Base-by-base conservation (phyloP, 2,113 vertebrate species). In the Alces alces region DNA sequence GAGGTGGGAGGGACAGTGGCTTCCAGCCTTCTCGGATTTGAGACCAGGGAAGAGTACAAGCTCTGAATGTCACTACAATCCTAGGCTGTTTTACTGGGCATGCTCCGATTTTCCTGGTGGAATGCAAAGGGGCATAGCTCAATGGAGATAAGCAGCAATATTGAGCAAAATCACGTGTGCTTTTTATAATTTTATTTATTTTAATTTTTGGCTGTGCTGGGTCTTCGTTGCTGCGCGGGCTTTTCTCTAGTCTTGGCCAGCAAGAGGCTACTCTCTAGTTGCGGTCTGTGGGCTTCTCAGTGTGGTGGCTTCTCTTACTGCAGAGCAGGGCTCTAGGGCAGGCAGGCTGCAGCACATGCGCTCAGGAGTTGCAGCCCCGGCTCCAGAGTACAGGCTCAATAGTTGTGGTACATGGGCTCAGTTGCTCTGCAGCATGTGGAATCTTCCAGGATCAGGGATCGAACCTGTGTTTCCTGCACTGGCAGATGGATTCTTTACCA, bases 71-170 rank as follows among this genome's bases (percentile, higher is more conserved):
- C 50, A 45, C 11, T 4, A 19, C 3, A 28, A 3, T 39, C n/a
- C 19, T 13, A 39, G 13, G 61, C 47, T 1, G 0, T 19, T 52
- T 55, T 27, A 45, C 2, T 5, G 10, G 47, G 28, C 25, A 7
- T 23, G 33, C 57, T 21, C 36, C 11, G 47, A 30, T 28, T 2
- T 54, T 17, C 33, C 45, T 2, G 30, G 4, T 15, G 39, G 60
- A 78, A 47, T 19, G 23, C 80, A 47, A 54, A 43, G 25, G 61
- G 30, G 19, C 27, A 9, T 0, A 28, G 0, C 12, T 28, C 28
- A 1, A 2, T 1, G 45, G 91, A 21, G 30, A 80, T 39, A 11
- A 28, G 1, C 0, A 2, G 33, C 39, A 27, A 3, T 2, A 36
- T 2, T 11, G 7, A 50, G 55, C 9, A 25, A 95, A 33, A 89